Conservation (phyloP, 2,113 vertebrate species). For the Sceloporus undulatus region DNA sequence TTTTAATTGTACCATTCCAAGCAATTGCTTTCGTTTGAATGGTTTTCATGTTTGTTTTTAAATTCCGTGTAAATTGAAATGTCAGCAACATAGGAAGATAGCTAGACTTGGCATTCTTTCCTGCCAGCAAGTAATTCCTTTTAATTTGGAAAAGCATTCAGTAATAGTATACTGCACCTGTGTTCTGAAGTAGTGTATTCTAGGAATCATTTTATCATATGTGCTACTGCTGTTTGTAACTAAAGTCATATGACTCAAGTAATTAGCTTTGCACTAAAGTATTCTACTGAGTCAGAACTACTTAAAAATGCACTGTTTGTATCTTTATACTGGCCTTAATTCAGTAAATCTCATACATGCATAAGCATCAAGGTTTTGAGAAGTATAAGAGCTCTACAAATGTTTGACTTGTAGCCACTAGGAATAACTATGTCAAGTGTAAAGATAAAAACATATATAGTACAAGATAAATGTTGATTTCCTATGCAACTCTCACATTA, state of each 20-base stretch:
- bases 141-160: neutral
- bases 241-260: neutral
- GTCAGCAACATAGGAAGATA: neutral
- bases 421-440: neutral
- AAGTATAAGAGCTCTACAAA: neutral
- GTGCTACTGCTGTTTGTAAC: neutral
- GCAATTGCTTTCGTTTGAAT: neutral
- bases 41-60: neutral
- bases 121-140: neutral
- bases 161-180: neutral
- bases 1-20: neutral
- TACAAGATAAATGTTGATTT: neutral
- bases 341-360: neutral
- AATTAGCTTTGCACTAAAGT: neutral
- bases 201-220: neutral
- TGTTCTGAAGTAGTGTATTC: neutral
- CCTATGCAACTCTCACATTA: neutral
- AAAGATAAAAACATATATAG: neutral
- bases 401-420: neutral
- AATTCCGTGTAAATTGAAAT: neutral
- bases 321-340: neutral
- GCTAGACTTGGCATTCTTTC: neutral
- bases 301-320: neutral
- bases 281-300: conserved; percentile 3
- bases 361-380: neutral